Conservation (phyloP, 2,113 vertebrate species). For the Sapayoa aenigma region DNA sequence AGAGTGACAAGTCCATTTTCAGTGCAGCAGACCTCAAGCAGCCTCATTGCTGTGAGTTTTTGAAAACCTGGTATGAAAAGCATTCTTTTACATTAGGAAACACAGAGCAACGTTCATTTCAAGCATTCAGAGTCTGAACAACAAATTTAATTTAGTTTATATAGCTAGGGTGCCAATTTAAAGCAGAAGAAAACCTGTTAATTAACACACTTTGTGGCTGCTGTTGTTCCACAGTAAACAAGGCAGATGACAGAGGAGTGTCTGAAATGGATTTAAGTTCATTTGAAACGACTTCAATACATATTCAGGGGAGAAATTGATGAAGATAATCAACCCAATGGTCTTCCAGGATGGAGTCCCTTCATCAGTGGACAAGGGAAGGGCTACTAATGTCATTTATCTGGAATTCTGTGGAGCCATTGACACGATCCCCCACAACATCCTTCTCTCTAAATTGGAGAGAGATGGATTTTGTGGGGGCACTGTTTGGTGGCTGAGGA, state of each 20-base stretch:
- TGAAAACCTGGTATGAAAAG: background rate
- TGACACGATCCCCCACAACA: no score
- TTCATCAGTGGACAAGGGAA: background rate
- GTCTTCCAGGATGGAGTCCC: background rate
- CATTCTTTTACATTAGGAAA: background rate
- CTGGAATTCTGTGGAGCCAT: background rate
- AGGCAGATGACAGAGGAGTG: background rate
- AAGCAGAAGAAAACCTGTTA: background rate
- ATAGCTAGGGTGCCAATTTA: background rate
- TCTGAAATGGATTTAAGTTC: background rate
- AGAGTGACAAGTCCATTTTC: background rate
- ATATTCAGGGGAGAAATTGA: background rate
- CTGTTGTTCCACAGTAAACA: background rate
- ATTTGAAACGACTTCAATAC: background rate
- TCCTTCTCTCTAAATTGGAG: background rate
- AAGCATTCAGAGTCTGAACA: background rate
- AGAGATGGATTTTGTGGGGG: background rate
- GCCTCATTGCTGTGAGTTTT: background rate
- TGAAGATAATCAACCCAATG: background rate
- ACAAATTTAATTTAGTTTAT: background rate
- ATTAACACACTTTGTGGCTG: background rate
- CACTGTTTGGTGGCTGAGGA: background rate
- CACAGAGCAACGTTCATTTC: background rate
- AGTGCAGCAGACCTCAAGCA: background rate
- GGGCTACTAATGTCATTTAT: background rate